Conservation (phyloP, 2,113 vertebrate genomes). For the Chlorocebus sabaeus region DNA sequence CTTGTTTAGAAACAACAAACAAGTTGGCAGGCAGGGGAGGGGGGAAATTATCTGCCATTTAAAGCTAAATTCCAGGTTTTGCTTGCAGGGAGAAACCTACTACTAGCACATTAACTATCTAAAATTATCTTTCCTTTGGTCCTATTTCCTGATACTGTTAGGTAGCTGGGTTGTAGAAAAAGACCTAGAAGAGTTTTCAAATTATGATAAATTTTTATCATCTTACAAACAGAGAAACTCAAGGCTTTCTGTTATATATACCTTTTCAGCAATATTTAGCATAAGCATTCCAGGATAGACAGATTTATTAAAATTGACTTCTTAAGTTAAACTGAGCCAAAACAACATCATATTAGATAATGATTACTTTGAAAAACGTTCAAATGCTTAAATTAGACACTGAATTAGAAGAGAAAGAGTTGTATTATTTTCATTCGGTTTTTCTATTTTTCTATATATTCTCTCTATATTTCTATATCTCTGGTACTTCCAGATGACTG, state of each 20-base stretch:
- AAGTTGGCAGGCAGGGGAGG: not conserved
- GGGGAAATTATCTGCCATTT: not conserved
- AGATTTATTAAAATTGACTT: not conserved
- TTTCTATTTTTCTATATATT: not conserved
- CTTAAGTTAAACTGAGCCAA: not conserved
- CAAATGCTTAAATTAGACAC: not conserved
- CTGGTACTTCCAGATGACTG: not conserved
- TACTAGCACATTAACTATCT: not conserved
- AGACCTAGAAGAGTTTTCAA: constrained; percentile 43
- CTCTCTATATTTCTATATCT: not conserved
- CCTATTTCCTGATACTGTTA: constrained; percentile 40
- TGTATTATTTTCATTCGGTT: not conserved
- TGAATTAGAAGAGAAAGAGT: not conserved
- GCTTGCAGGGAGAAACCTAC: constrained; percentile 45
- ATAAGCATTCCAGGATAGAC: not conserved
- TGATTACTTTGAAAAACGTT: not conserved
- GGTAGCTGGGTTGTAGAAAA: constrained; percentile 65
- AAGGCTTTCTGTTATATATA: not conserved
- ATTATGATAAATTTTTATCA: constrained; percentile 60
- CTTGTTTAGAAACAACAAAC: constrained; percentile 59
- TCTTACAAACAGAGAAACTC: constrained; percentile 52
- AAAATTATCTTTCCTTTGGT: constrained; percentile 61
- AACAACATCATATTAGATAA: not conserved
- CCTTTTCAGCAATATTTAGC: not conserved
- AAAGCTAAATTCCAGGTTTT: constrained; percentile 62